phyloP scores from a whole-genome alignment of 1,140 invertebrate genomes.

The Dendroctonus ponderosae region DNA sequence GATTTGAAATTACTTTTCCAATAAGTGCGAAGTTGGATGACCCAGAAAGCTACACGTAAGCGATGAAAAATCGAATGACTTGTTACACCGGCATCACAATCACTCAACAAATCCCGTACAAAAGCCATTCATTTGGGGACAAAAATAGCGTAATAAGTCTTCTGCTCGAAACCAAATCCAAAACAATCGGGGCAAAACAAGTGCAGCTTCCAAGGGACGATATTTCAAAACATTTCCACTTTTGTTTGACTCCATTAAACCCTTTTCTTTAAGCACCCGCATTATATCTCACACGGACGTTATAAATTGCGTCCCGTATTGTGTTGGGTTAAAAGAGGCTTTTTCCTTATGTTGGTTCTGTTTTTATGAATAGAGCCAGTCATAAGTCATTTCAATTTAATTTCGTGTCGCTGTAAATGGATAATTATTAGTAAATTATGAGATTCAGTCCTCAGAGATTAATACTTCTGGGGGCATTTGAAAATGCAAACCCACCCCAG shows the following conservation, averaged over 20 bases:
- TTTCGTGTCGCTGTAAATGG: not conserved
- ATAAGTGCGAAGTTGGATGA: too few relatives aligned
- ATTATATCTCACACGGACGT: constrained; percentile 34
- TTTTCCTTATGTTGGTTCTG: constrained; percentile 25
- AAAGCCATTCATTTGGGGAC: constrained; percentile 18
- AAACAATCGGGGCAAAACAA: constrained; percentile 33
- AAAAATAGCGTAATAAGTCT: constrained; percentile 33
- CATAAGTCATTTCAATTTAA: constrained; percentile 25
- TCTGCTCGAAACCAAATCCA: constrained; percentile 28
- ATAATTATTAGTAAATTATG: too few relatives aligned
- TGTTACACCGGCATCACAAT: not conserved
- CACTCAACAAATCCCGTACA: constrained; percentile 21
- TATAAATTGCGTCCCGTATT: constrained; percentile 31
- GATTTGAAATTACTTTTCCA: too few relatives aligned
- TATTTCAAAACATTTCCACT: constrained; percentile 35
- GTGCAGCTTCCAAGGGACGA: constrained; percentile 31
- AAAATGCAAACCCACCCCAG: too few relatives aligned
- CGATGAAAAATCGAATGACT: constrained; percentile 3
- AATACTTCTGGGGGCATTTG: too few relatives aligned
- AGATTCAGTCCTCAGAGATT: too few relatives aligned
- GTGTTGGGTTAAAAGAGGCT: constrained; percentile 30
- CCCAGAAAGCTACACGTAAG: too few relatives aligned
- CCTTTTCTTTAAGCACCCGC: constrained; percentile 33
- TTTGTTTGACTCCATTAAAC: constrained; percentile 36
- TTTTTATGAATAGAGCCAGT: constrained; percentile 24